phyloP scores from a whole-genome alignment of 2,113 vertebrate species.

The Erpornis zantholeuca region DNA sequence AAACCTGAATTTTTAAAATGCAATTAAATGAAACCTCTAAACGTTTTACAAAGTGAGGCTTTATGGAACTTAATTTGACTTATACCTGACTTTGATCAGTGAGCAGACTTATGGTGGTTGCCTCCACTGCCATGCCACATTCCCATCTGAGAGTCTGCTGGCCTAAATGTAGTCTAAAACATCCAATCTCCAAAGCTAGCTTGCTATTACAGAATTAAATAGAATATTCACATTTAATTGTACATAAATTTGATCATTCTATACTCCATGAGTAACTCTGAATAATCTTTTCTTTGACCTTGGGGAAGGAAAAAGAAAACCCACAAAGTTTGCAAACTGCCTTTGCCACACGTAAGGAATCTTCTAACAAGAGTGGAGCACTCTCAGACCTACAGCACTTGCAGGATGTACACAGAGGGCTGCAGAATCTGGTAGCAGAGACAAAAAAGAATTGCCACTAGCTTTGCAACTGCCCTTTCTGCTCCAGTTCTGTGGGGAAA shows the following conservation, averaged over 20 bases:
- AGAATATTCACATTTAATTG: not conserved
- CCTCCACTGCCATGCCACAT: not conserved
- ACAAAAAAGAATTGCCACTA: not conserved
- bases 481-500: not conserved
- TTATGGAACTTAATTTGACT: constrained; percentile 1
- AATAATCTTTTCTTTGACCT: not conserved
- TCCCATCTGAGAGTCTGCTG: not conserved
- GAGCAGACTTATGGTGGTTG: not conserved
- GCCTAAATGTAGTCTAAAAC: not conserved
- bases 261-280: not conserved
- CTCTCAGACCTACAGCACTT: not conserved
- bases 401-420: not conserved
- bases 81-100: not conserved
- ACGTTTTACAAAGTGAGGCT: not conserved
- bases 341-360: not conserved
- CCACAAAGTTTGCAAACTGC: not conserved
- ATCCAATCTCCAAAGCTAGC: not conserved
- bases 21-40: constrained; percentile 8
- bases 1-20: not conserved
- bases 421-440: not conserved
- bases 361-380: not conserved
- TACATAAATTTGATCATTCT: not conserved
- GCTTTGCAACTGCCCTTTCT: not conserved
- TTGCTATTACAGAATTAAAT: not conserved
- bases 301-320: fast-evolving